These are phyloP conservation scores for Scelioninae gen. 1 DNA, from an alignment of 2,888 invertebrate species.

Conservation along the genomic window DNA sequence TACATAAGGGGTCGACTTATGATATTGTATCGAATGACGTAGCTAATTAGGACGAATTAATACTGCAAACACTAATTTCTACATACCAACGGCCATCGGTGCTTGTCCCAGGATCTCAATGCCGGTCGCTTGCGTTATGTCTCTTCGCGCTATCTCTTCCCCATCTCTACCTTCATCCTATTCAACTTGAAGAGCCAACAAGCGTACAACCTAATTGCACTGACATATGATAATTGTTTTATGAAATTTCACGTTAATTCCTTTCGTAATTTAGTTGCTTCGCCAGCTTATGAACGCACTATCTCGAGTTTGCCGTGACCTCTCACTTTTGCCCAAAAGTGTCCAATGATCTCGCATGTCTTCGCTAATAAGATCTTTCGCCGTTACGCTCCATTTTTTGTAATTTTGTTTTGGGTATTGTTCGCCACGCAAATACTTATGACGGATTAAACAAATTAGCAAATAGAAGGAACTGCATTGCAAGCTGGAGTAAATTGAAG, in stretches of 20 bases:
- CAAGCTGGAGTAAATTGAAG: no score
- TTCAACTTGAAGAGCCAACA: constrained; percentile 73
- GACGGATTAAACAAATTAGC: no score
- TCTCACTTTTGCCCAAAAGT: constrained; percentile 12
- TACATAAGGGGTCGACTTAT: constrained; percentile 60
- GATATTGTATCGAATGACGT: constrained; percentile 74
- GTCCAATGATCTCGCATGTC: constrained; percentile 46
- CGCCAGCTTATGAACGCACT: constrained; percentile 52
- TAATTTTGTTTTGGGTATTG: background rate
- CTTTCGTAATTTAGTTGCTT: constrained; percentile 62
- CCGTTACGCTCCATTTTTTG: constrained; percentile 9
- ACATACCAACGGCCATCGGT: no score
- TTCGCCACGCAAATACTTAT: no score
- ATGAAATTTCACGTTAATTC: constrained; percentile 72
- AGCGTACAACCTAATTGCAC: constrained; percentile 73
- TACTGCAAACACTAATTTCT: constrained; percentile 72
- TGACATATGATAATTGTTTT: constrained; percentile 73
- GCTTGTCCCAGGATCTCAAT: no score
- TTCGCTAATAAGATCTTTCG: constrained; percentile 41
- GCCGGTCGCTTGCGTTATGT: no score
- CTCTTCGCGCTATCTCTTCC: constrained; percentile 65
- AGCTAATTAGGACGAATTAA: constrained; percentile 77
- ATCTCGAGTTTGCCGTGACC: constrained; percentile 17
- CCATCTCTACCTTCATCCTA: constrained; percentile 64
- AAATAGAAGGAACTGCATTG: no score